Evolutionary conservation across 2,797 vertebrate species (phyloP), one percentile per base, ranked within the genome.

Genomic region (Hybognathus amarus): DNA sequence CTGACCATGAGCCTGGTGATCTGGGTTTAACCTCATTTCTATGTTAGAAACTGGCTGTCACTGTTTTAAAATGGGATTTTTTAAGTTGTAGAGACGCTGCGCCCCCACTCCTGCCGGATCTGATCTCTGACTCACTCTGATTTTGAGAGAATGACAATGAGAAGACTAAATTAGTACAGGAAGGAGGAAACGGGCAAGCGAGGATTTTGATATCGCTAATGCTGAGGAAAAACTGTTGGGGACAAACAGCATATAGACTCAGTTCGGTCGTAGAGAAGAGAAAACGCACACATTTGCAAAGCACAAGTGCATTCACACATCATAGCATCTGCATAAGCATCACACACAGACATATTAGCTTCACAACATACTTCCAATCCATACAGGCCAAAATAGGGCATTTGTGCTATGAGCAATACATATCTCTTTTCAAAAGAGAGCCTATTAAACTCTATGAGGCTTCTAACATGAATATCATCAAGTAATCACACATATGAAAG

Each of bases 21-120:
- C 93, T 92, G 91, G 92, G 92, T 93, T 94, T 94, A 94, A 90
- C 93, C 92, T 87, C 88, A 90, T 93, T 94, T 83, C 91, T 89
- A 89, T 89, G 87, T 90, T 85, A 93, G 90, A 88, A 52, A 87
- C 84, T 89, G 5, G 12, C 88, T 91, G 89, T 86, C 79, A 40
- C 81, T 67, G 87, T 84, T 90, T 92, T 90, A 76, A 88, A 82
- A 91, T 40, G 30, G 56, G 84, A 63, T 67, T 70, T 77, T 52
- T 67, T 52, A 78, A 80, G 66, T 80, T 59, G 38, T 38, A 30
- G 78, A 70, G 47, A 80, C 36, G 11, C 64, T 45, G 38, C 52
- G 22, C 50, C 70, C 52, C 27, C 67, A 47, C 38, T 70, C 22
- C 68, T 71, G 38, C 40, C 30, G 40, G 38, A 71, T 61, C 40